A percentile compares a stretch with the other conserved stretches of the same genome.
phyloP scores from a whole-genome alignment of 2,797 vertebrate species.

The Sebastes hopkinsi region DNA sequence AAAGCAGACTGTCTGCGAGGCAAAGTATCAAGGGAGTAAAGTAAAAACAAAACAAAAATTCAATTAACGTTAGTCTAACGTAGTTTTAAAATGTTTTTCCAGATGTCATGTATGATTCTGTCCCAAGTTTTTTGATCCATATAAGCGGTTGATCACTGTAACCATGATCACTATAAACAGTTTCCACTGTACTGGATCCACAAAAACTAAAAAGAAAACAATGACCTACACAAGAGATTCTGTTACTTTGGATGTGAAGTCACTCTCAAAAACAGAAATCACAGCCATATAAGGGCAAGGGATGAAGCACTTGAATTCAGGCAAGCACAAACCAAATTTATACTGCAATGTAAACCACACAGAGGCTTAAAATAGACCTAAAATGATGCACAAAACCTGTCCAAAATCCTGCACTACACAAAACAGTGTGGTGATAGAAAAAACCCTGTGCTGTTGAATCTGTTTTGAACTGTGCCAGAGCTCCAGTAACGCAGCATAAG shows the following conservation, averaged over 20 bases:
- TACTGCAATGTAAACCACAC: conserved; percentile 17
- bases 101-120: no score
- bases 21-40: no score
- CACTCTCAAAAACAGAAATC: conserved; percentile 43
- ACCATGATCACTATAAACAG: no score
- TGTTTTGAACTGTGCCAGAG: conserved; percentile 10
- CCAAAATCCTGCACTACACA: neutral
- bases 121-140: no score
- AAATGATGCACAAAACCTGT: conserved; percentile 4
- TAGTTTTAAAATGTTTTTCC: no score
- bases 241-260: conserved; percentile 55
- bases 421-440: conserved; percentile 7
- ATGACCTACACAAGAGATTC: conserved; percentile 29
- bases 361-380: conserved; percentile 6
- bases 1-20: no score
- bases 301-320: conserved; percentile 13
- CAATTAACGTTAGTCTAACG: no score
- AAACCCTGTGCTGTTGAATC: conserved; percentile 15
- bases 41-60: no score
- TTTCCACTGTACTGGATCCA: neutral
- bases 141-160: no score
- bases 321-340: conserved; percentile 38
- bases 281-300: conserved; percentile 61
- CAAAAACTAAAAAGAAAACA: conserved; percentile 42
- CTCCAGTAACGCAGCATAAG: conserved; percentile 21